phyloP scores from a whole-genome alignment of 1,140 invertebrate species.

The Chlorops oryzae region DNA sequence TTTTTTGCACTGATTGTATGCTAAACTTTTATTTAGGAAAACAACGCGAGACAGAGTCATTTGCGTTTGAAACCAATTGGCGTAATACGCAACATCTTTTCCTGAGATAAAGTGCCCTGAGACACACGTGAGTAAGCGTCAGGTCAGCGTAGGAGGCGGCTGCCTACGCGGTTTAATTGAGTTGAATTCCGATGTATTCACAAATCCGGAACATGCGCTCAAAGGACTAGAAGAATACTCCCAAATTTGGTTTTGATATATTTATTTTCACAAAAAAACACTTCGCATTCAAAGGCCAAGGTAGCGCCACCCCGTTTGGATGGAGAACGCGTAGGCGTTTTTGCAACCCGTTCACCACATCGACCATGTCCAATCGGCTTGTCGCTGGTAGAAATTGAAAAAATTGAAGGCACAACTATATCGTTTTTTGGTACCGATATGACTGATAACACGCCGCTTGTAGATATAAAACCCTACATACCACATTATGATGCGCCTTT shows the following conservation, averaged over 20 bases:
- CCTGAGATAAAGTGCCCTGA: conserved; percentile 62
- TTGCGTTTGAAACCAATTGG: conserved; percentile 65
- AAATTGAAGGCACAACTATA: conserved; percentile 66
- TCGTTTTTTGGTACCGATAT: conserved; percentile 84
- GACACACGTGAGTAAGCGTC: conserved; percentile 81
- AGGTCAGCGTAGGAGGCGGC: conserved; percentile 66
- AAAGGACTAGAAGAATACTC: conserved; percentile 80
- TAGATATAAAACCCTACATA: conserved; percentile 93
- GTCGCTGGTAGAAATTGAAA: conserved; percentile 79
- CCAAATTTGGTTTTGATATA: conserved; percentile 87
- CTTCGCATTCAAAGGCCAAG: conserved; percentile 66
- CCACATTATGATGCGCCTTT: conserved; percentile 79
- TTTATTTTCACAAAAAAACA: conserved; percentile 78
- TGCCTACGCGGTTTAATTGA: conserved; percentile 66
- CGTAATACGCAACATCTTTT: conserved; percentile 69
- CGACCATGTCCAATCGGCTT: conserved; percentile 84
- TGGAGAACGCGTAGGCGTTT: conserved; percentile 75
- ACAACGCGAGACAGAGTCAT: no score
- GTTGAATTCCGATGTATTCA: conserved; percentile 70
- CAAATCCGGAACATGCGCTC: conserved; percentile 81
- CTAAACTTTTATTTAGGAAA: not conserved
- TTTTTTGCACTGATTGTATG: no score
- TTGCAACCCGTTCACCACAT: conserved; percentile 84
- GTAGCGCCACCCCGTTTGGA: conserved; percentile 81
- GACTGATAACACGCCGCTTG: conserved; percentile 77